phyloP scores from a whole-genome alignment of 2,888 invertebrate genomes.

The Timema cristinae region DNA sequence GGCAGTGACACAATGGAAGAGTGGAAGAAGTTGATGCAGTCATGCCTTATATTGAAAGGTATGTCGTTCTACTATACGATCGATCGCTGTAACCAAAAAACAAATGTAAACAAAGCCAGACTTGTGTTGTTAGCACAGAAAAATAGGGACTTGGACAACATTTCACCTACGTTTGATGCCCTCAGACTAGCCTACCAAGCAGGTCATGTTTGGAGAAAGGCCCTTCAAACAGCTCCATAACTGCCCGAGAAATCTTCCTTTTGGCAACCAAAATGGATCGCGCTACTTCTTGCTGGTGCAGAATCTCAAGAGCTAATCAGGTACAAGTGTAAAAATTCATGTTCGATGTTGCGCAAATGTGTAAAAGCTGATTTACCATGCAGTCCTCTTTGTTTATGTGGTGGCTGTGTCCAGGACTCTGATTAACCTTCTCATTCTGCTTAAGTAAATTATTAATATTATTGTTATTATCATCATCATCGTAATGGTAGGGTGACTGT shows the following conservation, averaged over 20 bases:
- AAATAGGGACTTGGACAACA: not conserved
- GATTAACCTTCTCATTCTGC: no score
- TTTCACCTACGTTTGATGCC: not conserved
- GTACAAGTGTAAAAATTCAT: constrained; percentile 2
- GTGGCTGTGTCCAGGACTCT: not conserved
- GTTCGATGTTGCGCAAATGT: not conserved
- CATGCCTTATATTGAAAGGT: not conserved
- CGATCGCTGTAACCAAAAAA: not conserved
- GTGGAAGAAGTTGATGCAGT: not conserved
- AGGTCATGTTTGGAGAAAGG: not conserved
- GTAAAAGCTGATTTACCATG: constrained; percentile 7
- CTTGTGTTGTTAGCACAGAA: not conserved
- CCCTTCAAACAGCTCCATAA: not conserved
- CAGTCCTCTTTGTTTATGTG: constrained; percentile 5
- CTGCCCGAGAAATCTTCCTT: not conserved
- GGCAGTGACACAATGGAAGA: no score
- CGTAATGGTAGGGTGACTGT: no score
- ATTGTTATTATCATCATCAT: no score
- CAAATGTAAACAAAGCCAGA: not conserved
- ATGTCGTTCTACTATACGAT: not conserved
- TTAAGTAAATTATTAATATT: no score
- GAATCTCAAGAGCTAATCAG: not conserved
- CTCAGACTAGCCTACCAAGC: constrained; percentile 1
- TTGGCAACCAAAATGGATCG: constrained; percentile 7
- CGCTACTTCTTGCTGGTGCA: not conserved